Conservation (phyloP, 2,797 vertebrate genomes). For the Periparus ater region DNA sequence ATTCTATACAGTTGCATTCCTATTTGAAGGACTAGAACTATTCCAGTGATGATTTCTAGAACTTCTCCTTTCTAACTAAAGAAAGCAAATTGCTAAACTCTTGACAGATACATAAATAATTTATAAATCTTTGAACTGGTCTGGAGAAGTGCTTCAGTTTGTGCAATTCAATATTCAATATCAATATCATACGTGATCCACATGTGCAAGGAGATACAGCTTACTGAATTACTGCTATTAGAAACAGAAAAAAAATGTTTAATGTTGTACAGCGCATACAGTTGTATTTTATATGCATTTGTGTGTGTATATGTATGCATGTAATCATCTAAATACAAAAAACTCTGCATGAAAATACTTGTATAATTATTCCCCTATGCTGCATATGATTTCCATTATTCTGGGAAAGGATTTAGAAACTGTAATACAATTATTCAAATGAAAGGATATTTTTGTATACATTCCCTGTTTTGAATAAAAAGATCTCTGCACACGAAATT, state of each 20-base stretch:
- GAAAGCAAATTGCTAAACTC: neutral
- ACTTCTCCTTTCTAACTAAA: neutral
- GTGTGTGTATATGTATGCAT: rapidly evolving
- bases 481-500: neutral
- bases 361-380: neutral
- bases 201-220: neutral
- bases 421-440: neutral
- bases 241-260: neutral
- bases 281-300: neutral
- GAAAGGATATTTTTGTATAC: neutral
- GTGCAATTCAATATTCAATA: neutral
- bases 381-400: neutral
- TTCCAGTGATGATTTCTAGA: neutral
- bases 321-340: neutral
- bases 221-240: neutral
- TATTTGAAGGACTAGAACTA: neutral
- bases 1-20: neutral
- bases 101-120: neutral
- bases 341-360: neutral
- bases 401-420: neutral
- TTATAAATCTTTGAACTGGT: neutral
- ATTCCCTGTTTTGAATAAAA: neutral
- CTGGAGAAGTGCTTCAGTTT: neutral
- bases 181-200: neutral
- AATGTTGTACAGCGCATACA: neutral